Evolutionary conservation across 2,888 invertebrate species (phyloP).

Genomic region (Crocallis elinguaria): DNA sequence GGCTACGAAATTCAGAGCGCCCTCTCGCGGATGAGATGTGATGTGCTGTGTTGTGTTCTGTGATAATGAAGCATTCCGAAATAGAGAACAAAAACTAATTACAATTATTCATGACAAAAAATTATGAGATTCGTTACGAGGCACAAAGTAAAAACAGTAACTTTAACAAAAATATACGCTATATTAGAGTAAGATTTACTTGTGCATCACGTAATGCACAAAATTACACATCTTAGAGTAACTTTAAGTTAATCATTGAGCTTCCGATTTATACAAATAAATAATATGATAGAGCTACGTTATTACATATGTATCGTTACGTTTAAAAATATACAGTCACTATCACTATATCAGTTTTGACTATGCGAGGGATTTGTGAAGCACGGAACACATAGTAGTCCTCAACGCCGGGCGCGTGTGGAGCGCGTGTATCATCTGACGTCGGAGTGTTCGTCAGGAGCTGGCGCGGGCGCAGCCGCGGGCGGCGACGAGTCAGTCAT

Average conservation of each 20-base stretch:
- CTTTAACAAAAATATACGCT: slow-evolving; percentile 72
- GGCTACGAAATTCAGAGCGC: not conserved
- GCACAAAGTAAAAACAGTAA: slow-evolving; percentile 75
- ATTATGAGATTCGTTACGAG: slow-evolving; percentile 80
- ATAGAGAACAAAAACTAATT: slow-evolving; percentile 19
- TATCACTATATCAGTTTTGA: slow-evolving; percentile 50
- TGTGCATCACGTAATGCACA: slow-evolving; percentile 73
- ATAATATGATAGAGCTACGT: slow-evolving; percentile 66
- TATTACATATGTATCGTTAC: slow-evolving; percentile 50
- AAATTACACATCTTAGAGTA: slow-evolving; percentile 71
- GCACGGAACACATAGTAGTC: slow-evolving; percentile 31
- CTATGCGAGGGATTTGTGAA: slow-evolving; percentile 57
- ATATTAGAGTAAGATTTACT: slow-evolving; percentile 71
- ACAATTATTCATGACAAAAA: slow-evolving; percentile 52
- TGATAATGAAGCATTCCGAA: slow-evolving; percentile 53
- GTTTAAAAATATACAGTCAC: slow-evolving; percentile 66
- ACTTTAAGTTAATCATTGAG: slow-evolving; percentile 83
- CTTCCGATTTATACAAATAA: slow-evolving; percentile 84
- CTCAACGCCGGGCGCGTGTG: slow-evolving; percentile 36
- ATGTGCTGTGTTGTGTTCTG: slow-evolving; percentile 59
- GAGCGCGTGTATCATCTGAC: slow-evolving; percentile 91
- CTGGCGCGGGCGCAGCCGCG: slow-evolving; percentile 34
- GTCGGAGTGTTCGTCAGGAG: slow-evolving; percentile 89
- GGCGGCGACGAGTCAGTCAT: slow-evolving; percentile 69
- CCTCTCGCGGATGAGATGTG: slow-evolving; percentile 29